Evolutionary conservation across 2,888 invertebrate species (phyloP).

Genomic region (Neoascia interrupta): DNA sequence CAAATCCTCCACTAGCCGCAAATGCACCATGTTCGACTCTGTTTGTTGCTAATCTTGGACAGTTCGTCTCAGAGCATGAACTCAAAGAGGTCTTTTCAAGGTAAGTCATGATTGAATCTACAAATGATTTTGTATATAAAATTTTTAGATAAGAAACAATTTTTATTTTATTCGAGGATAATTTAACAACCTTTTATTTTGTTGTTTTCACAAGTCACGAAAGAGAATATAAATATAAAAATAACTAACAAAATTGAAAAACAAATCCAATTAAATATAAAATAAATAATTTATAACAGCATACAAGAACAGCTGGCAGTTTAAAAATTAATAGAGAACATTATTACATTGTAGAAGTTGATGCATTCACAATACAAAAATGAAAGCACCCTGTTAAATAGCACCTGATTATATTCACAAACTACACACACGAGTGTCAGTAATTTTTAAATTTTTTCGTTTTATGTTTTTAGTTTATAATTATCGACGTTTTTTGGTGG

Average conservation of each 20-base stretch:
- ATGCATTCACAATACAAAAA: conserved; percentile 50
- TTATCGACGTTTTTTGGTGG: conserved; percentile 15
- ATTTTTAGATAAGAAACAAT: conserved; percentile 1
- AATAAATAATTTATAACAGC: too few relatives aligned
- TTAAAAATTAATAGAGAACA: conserved; percentile 15
- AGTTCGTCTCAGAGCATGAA: conserved; percentile 98
- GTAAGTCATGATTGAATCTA: conserved; percentile 81
- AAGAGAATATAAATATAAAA: conserved; percentile 22
- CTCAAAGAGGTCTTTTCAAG: conserved; percentile 99
- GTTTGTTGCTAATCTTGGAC: conserved; percentile 98
- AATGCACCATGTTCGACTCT: conserved; percentile 97
- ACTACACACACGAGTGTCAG: conserved; percentile 48
- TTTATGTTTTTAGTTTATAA: conserved; percentile 10
- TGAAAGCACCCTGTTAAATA: conserved; percentile 55
- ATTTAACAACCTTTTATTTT: conserved; percentile 8
- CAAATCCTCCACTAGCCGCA: conserved; percentile 81
- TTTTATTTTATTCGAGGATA: conserved; percentile 1
- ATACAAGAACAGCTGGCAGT: conserved; percentile 48
- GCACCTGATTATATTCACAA: conserved; percentile 63
- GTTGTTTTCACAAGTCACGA: conserved; percentile 3
- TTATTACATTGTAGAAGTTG: conserved; percentile 52
- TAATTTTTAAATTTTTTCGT: neutral
- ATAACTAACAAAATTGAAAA: too few relatives aligned
- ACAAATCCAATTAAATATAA: too few relatives aligned
- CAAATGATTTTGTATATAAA: conserved; percentile 1